Conservation (phyloP, 2,113 vertebrate genomes). For the Papio anubis region DNA sequence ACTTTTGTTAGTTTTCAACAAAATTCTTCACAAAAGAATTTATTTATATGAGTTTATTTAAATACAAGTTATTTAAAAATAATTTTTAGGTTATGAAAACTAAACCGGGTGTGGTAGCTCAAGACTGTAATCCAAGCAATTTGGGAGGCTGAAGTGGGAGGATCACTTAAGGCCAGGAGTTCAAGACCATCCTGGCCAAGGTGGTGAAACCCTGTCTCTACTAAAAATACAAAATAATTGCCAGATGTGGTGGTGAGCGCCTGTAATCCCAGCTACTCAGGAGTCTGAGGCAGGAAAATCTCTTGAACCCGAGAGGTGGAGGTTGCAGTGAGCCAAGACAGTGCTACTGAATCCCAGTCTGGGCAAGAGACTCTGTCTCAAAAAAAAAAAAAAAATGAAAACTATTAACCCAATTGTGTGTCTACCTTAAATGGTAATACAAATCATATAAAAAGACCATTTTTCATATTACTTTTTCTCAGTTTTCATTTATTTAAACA, state of each 20-base stretch:
- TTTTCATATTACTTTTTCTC: not conserved
- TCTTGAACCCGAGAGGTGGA: too few species aligned
- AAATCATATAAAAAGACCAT: not conserved
- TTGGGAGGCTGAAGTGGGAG: too few species aligned
- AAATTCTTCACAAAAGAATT: not conserved
- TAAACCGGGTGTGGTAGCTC: not conserved
- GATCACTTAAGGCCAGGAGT: too few species aligned
- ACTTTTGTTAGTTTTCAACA: not conserved
- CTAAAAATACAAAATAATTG: too few species aligned
- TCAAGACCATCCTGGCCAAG: too few species aligned
- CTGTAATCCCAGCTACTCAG: too few species aligned
- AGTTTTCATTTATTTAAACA: conserved; percentile 6
- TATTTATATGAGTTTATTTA: not conserved
- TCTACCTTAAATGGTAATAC: not conserved
- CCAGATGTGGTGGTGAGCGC: too few species aligned
- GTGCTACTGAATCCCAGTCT: too few species aligned
- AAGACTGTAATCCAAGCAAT: too few species aligned
- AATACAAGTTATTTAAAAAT: not conserved
- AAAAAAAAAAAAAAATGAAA: not conserved
- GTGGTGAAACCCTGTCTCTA: too few species aligned
- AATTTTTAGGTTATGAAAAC: not conserved
- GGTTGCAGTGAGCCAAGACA: too few species aligned
- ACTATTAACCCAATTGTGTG: not conserved
- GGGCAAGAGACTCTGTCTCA: not conserved
- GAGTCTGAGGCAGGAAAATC: too few species aligned